These are phyloP conservation scores for Ptychoptera albimana DNA, from an alignment of 2,888 invertebrate genomes.

Conservation along the genomic window DNA sequence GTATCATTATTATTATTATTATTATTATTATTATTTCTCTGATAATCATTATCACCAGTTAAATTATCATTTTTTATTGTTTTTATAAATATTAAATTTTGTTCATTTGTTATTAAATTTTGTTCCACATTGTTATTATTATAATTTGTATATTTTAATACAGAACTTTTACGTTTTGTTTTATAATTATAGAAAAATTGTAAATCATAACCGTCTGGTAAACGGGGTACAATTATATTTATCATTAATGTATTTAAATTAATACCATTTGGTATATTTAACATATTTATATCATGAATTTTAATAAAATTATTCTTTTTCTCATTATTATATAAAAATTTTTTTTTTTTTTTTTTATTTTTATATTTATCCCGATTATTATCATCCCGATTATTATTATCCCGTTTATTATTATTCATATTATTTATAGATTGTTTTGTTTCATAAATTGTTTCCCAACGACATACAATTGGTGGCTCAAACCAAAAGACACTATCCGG, in stretches of 20 bases:
- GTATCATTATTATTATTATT: no score
- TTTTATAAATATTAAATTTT: no score
- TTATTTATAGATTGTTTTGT: conserved; percentile 21
- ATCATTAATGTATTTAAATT: conserved; percentile 24
- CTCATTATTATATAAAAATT: neutral
- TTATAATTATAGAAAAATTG: conserved; percentile 14
- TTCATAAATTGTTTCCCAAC: conserved; percentile 41
- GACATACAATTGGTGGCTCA: conserved; percentile 59
- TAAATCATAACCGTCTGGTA: conserved; percentile 26
- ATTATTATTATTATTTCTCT: no score
- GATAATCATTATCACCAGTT: no score
- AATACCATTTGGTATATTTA: conserved; percentile 23
- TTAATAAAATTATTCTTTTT: neutral
- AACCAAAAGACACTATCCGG: conserved; percentile 59
- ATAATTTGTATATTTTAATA: conserved; percentile 1
- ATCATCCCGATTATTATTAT: neutral
- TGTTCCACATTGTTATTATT: neutral
- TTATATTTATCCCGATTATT: neutral
- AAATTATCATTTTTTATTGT: no score
- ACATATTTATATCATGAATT: conserved; percentile 26
- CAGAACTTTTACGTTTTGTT: neutral
- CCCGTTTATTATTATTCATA: conserved; percentile 15
- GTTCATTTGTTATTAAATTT: neutral
- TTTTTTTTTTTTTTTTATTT: no score
- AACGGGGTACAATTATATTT: conserved; percentile 26